Evolutionary conservation across 2,888 invertebrate genomes (phyloP).

Genomic region (Drosophila infuscata): DNA sequence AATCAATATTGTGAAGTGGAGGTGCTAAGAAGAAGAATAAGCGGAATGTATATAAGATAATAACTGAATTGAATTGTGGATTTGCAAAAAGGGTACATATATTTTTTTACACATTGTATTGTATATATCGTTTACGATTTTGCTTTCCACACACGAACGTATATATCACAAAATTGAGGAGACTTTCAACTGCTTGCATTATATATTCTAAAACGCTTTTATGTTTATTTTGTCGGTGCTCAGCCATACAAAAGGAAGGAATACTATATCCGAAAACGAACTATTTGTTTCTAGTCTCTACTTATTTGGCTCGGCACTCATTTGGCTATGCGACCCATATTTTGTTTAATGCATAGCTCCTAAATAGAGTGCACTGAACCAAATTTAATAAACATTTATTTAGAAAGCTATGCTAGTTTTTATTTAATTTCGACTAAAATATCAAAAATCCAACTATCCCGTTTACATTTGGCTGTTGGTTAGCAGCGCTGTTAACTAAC

Average conservation of each 20-base stretch:
- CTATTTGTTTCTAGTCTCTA: slow-evolving; percentile 64
- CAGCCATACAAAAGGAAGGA: slow-evolving; percentile 16
- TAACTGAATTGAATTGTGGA: slow-evolving; percentile 38
- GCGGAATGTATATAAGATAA: slow-evolving; percentile 56
- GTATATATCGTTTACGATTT: slow-evolving; percentile 60
- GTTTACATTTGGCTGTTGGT: slow-evolving; percentile 39
- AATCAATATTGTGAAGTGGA: slow-evolving; percentile 17
- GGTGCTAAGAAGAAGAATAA: slow-evolving; percentile 22
- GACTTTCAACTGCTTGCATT: slow-evolving; percentile 36
- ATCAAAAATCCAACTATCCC: slow-evolving; percentile 9
- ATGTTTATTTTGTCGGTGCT: slow-evolving; percentile 35
- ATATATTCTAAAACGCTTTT: slow-evolving; percentile 24
- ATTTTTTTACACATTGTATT: slow-evolving; percentile 70
- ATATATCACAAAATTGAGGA: slow-evolving; percentile 41
- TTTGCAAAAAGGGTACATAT: slow-evolving; percentile 61
- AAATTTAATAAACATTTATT: slow-evolving; percentile 32
- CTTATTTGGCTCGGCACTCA: slow-evolving; percentile 45
- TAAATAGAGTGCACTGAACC: slow-evolving; percentile 52
- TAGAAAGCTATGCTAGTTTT: slow-evolving; percentile 1
- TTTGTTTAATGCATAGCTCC: slow-evolving; percentile 59
- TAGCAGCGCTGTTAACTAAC: slow-evolving; percentile 46
- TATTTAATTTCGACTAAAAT: slow-evolving; percentile 10
- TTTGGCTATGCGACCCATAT: slow-evolving; percentile 64
- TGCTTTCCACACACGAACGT: slow-evolving; percentile 55
- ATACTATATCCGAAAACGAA: slow-evolving; percentile 34